Percentiles rank a stretch among this genome's conserved stretches.
These are phyloP conservation scores for Gadus chalcogrammus DNA, from an alignment of 2,113 vertebrate species.

Conservation along the genomic window DNA sequence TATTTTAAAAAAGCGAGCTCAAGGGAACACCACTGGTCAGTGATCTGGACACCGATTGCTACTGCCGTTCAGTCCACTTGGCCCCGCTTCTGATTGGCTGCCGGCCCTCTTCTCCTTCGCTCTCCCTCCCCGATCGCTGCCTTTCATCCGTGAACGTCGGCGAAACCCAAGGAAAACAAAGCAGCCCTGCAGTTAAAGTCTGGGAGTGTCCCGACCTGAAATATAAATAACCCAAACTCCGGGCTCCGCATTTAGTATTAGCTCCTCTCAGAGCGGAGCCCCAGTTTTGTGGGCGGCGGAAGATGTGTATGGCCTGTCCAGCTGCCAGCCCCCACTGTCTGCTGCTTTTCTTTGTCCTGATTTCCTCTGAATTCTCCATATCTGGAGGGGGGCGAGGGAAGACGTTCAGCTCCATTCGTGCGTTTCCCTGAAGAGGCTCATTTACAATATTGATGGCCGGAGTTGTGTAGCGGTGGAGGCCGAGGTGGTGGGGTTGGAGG, in stretches of 20 bases:
- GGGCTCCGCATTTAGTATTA: conserved; percentile 57
- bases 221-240: conserved; percentile 62
- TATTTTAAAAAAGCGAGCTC: too few species aligned
- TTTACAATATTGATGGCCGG: conserved; percentile 74
- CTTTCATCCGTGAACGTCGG: conserved; percentile 39
- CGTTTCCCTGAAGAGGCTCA: conserved; percentile 59
- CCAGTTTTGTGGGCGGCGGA: conserved; percentile 47
- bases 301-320: conserved; percentile 55
- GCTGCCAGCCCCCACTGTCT: conserved; percentile 48
- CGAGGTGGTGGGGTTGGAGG: conserved; percentile 3
- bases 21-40: too few species aligned
- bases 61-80: too few species aligned
- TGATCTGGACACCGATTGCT: too few species aligned
- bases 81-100: too few species aligned
- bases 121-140: conserved; percentile 37
- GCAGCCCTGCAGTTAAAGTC: conserved; percentile 62
- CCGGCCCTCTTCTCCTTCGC: too few species aligned
- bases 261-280: conserved; percentile 54
- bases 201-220: conserved; percentile 59
- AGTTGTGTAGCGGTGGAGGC: conserved; percentile 50
- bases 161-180: conserved; percentile 62
- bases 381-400: conserved; percentile 45
- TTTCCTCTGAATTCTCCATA: conserved; percentile 62
- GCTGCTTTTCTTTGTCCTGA: not conserved
- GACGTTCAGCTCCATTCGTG: conserved; percentile 54